Conservation (phyloP, 2,797 vertebrate genomes). For the Micromesistius poutassou region DNA sequence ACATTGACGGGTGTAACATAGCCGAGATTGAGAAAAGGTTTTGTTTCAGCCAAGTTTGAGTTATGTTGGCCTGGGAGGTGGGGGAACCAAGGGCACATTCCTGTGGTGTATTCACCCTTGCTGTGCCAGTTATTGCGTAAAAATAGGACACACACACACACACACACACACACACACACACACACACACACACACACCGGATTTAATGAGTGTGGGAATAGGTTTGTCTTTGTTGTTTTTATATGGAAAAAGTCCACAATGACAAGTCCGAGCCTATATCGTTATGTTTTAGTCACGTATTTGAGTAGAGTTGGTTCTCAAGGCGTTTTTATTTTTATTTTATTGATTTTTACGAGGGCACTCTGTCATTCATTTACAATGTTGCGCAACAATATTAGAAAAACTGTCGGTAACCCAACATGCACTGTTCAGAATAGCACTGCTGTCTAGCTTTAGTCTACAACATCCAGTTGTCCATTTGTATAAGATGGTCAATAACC, state of each 20-base stretch:
- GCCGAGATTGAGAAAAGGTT: background rate
- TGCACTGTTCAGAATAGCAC: background rate
- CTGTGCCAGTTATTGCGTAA: conserved; percentile 49
- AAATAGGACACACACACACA: conserved; percentile 34
- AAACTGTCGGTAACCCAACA: background rate
- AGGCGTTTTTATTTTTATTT: background rate
- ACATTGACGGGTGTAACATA: conserved; percentile 6
- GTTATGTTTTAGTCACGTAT: background rate
- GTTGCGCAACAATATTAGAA: conserved; percentile 9
- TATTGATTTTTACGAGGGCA: background rate
- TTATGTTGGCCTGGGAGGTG: conserved; percentile 11
- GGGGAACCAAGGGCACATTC: conserved; percentile 48
- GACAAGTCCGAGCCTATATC: conserved; percentile 24
- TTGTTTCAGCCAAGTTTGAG: conserved; percentile 16
- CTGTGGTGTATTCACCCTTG: conserved; percentile 46
- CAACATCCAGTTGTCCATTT: conserved; percentile 30
- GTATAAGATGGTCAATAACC: conserved; percentile 2
- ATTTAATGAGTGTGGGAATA: conserved; percentile 45
- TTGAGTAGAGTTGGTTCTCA: background rate
- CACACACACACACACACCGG: conserved; percentile 1
- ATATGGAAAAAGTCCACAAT: background rate
- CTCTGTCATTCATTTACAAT: background rate
- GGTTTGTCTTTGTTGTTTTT: background rate
- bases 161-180: background rate
- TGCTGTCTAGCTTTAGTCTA: background rate